Base-by-base conservation (phyloP, 2,888 invertebrate genomes). In the Pammene fasciana region DNA sequence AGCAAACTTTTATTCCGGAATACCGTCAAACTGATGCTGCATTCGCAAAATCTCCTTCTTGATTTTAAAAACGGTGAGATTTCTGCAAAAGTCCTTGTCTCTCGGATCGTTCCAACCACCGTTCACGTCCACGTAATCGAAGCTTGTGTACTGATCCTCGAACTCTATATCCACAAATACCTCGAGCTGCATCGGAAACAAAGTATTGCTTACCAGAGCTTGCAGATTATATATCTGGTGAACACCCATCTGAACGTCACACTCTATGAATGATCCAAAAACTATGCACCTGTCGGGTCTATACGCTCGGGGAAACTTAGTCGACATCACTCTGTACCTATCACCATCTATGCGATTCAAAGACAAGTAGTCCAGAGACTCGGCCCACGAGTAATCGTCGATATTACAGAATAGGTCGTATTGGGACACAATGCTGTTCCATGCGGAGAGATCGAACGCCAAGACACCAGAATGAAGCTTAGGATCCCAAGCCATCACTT, bases 91-190 rank as follows among this genome's bases (percentile, higher is more conserved):
- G 3, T 73, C 74, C 73, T 75, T 82, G 70, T 87, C 86, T 52
- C 86, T 76, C 2, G 78, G 80, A 72, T 87, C 87, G 60, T 73
- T 85, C 83, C 85, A 86, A 8, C 85, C 86, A 4, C 86, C 85
- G 55, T 78, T 80, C 14, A 77, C 81, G 54, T 82, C 79, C 11
- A 75, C 71, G 56, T 82, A 80, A 72, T 84, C 85, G 46, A 82
- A 80, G 56, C 75, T 74, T 5, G 78, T 60, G 65, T 75, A 81
- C 9, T 82, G 80, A 36, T 83, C 75, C 14, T 83, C 80, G 38
- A 84, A 67, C 36, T 83, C 82, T 18, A 87, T 75, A 61, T 83
- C 68, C 14, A 79, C 72, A 55, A 81, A 81, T 13, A 86, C 56
- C 75, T 86, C 83, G 14, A 87, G 57, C 72, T 78, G 73, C 16